phyloP scores from a whole-genome alignment of 2,113 vertebrate species.

The Cathartes aura region DNA sequence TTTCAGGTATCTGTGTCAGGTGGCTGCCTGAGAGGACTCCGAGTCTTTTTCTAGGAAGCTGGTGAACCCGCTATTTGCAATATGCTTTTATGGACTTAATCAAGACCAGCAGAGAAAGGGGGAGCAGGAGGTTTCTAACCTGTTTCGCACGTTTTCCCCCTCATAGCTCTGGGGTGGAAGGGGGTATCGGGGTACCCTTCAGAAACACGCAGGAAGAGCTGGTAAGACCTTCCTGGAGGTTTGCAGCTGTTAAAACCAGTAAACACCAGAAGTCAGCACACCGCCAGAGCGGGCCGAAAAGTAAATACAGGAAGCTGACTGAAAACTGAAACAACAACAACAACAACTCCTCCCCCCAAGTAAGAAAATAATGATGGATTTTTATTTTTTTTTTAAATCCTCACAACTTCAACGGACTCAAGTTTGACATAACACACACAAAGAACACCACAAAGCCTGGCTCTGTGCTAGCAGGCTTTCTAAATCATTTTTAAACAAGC shows the following conservation, averaged over 20 bases:
- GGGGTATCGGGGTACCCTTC: neutral
- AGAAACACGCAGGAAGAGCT: constrained; percentile 36
- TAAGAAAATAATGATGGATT: constrained; percentile 44
- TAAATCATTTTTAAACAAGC: neutral
- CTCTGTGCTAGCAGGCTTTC: neutral
- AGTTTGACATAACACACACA: neutral
- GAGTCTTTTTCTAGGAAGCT: neutral
- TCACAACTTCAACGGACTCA: constrained; percentile 29
- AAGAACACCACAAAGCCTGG: neutral
- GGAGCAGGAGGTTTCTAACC: neutral
- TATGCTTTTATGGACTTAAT: neutral
- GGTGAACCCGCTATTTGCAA: neutral
- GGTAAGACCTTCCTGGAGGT: constrained; percentile 68
- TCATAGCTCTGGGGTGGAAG: neutral
- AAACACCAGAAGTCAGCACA: constrained; percentile 69
- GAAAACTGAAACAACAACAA: constrained; percentile 69
- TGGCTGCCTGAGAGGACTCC: neutral
- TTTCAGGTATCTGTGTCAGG: neutral
- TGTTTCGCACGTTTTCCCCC: fast-evolving
- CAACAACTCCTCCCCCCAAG: constrained; percentile 23
- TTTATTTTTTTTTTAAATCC: neutral
- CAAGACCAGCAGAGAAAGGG: neutral
- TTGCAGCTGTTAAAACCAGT: constrained; percentile 71
- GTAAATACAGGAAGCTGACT: constrained; percentile 79
- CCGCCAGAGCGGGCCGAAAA: constrained; percentile 34